Evolutionary conservation across 2,113 vertebrate species (phyloP).

Genomic region (Serilophus lunatus): DNA sequence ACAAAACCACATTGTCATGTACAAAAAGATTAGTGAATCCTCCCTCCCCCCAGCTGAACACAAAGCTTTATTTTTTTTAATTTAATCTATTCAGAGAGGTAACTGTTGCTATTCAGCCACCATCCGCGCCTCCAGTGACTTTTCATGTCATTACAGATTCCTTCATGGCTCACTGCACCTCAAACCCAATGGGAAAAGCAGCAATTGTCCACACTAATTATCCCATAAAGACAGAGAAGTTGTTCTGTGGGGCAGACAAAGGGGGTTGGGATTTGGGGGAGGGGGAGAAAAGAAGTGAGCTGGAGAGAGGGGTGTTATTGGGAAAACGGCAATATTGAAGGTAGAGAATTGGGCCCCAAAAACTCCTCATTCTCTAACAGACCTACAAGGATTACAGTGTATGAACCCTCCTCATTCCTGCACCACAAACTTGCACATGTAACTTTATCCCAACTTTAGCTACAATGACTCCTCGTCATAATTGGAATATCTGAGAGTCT

Average conservation of each 20-base stretch:
- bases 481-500: not conserved
- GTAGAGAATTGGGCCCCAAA: not conserved
- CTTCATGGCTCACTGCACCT: slow-evolving; percentile 60
- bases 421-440: not conserved
- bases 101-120: slow-evolving; percentile 70
- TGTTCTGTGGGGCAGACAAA: slow-evolving; percentile 54
- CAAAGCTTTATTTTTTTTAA: slow-evolving; percentile 46
- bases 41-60: slow-evolving; percentile 22
- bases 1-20: slow-evolving; percentile 45
- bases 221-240: slow-evolving; percentile 60
- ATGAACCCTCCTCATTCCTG: not conserved
- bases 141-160: slow-evolving; percentile 64
- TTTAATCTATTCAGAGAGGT: slow-evolving; percentile 69
- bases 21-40: slow-evolving; percentile 37
- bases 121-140: slow-evolving; percentile 54
- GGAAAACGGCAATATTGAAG: not conserved
- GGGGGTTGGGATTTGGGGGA: slow-evolving; percentile 35
- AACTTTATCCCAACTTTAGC: not conserved
- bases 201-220: slow-evolving; percentile 68
- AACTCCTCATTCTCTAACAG: not conserved
- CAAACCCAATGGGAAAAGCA: slow-evolving; percentile 55
- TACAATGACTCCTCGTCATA: accelerated
- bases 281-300: slow-evolving; percentile 4
- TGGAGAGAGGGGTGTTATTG: not conserved
- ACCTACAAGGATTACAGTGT: not conserved